Conservation (phyloP, 2,888 invertebrate genomes). For the Dysmachus trigonus region DNA sequence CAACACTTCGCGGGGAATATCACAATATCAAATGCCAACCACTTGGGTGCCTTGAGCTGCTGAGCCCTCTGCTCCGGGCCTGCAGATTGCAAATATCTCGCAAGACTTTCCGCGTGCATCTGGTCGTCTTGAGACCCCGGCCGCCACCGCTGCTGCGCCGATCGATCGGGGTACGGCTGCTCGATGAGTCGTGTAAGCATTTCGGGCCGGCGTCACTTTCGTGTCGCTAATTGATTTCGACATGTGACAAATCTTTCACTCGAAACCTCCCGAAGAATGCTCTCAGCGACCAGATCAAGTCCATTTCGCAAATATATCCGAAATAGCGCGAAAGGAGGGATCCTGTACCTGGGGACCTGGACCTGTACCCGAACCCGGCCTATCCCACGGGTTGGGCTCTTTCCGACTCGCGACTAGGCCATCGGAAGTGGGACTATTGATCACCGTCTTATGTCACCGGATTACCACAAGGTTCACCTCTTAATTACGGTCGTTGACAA, state of each 20-base stretch:
- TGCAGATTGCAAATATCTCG: conserved; percentile 29
- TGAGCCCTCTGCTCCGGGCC: background rate
- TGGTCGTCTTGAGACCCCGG: background rate
- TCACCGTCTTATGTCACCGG: conserved; percentile 19
- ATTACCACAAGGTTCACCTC: conserved; percentile 6
- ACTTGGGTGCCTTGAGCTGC: background rate
- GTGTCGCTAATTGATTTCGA: conserved; percentile 63
- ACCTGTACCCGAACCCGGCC: background rate
- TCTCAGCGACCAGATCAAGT: background rate
- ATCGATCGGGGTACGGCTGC: conserved; percentile 51
- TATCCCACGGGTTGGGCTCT: background rate
- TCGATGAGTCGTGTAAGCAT: conserved; percentile 63
- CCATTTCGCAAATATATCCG: background rate
- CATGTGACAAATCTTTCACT: conserved; percentile 63
- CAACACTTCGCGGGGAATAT: conserved; percentile 25
- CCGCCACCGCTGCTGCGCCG: too few relatives aligned
- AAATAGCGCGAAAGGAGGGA: background rate
- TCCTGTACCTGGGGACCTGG: background rate
- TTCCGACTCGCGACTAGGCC: background rate
- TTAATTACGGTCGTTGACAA: background rate
- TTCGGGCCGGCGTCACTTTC: conserved; percentile 60
- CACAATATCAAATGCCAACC: conserved; percentile 35
- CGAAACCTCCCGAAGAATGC: conserved; percentile 41
- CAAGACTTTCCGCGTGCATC: conserved; percentile 14
- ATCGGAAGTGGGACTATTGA: conserved; percentile 9